Evolutionary conservation across 2,797 vertebrate genomes (phyloP).

Genomic region (Characodon lateralis): DNA sequence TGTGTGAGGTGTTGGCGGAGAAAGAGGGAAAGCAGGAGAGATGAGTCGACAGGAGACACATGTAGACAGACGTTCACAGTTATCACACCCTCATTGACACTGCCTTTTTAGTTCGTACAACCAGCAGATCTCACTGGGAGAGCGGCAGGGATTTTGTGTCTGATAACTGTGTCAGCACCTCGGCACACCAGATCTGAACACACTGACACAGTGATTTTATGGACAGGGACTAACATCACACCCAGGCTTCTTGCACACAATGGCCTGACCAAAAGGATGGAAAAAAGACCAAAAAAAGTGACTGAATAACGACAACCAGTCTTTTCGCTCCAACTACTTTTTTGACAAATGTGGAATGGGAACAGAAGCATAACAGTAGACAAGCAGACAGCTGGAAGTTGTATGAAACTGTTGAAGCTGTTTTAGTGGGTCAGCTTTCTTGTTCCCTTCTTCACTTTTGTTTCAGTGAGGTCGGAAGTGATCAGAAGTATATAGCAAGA

Average conservation of each 20-base stretch:
- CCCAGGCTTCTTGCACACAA: conserved; percentile 28
- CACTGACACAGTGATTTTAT: conserved; percentile 16
- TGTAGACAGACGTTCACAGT: conserved; percentile 78
- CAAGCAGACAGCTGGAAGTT: neutral
- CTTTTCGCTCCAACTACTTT: neutral
- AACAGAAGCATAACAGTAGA: neutral
- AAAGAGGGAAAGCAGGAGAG: conserved; percentile 57
- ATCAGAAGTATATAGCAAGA: neutral
- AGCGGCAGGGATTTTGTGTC: conserved; percentile 52
- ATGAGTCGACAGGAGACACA: conserved; percentile 72
- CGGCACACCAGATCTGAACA: conserved; percentile 49
- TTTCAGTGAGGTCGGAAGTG: neutral
- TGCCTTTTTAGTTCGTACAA: conserved; percentile 58
- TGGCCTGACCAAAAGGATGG: conserved; percentile 4
- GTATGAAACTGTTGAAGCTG: neutral
- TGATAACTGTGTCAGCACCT: conserved; percentile 69
- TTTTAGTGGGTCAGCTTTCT: conserved; percentile 1
- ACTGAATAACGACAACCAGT: neutral
- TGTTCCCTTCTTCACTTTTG: neutral
- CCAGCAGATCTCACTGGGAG: conserved; percentile 46
- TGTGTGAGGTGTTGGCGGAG: conserved; percentile 42
- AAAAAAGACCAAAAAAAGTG: conserved; percentile 7
- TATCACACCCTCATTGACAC: conserved; percentile 71
- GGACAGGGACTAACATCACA: conserved; percentile 22
- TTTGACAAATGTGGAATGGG: neutral